Conservation (phyloP, 2,888 invertebrate species). For the Hemistola chrysoprasaria region DNA sequence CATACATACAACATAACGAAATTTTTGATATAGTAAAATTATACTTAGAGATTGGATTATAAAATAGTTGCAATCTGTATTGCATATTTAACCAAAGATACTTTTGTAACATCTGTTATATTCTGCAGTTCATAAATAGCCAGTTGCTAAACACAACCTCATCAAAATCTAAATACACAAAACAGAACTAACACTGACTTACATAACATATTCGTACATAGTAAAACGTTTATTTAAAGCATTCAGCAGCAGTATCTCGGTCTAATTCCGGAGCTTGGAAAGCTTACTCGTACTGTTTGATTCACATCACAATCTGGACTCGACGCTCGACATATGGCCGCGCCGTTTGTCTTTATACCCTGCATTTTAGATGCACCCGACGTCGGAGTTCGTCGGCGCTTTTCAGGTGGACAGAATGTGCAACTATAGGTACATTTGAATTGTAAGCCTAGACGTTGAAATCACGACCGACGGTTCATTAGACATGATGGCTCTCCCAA, state of each 20-base stretch:
- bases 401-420: constrained; percentile 60
- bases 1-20: too few species aligned
- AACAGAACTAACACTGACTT: constrained; percentile 25
- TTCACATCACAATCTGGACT: constrained; percentile 43
- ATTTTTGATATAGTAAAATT: too few species aligned
- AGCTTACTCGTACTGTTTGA: constrained; percentile 54
- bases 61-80: too few species aligned
- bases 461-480: constrained; percentile 46
- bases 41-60: too few species aligned
- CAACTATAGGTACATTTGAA: constrained; percentile 49
- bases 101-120: too few species aligned
- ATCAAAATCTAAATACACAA: constrained; percentile 43
- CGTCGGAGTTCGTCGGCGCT: constrained; percentile 58
- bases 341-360: constrained; percentile 57
- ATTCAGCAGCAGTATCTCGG: constrained; percentile 40
- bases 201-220: constrained; percentile 21
- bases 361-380: constrained; percentile 64
- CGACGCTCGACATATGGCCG: constrained; percentile 51
- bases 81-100: too few species aligned
- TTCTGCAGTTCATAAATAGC: background rate
- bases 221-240: constrained; percentile 53
- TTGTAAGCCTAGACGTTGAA: constrained; percentile 50
- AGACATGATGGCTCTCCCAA: constrained; percentile 34
- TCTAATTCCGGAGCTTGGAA: constrained; percentile 49
- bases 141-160: constrained; percentile 26